Conservation (phyloP, 2,113 vertebrate species). For the Chamaetylas fuelleborni region DNA sequence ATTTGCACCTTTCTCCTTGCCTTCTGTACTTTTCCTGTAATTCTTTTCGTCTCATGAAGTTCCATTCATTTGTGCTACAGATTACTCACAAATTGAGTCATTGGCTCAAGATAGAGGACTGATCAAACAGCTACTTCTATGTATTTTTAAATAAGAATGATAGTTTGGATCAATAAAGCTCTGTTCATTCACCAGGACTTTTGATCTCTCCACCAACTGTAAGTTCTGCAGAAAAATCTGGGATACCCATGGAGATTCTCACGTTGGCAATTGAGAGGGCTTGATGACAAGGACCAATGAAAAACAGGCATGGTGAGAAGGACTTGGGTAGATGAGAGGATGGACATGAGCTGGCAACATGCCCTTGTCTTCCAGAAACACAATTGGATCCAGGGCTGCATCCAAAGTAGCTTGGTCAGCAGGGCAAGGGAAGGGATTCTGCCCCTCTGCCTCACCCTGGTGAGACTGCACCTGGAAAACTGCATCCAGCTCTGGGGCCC, state of each 20-base stretch:
- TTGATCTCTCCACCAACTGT: not conserved
- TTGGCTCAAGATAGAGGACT: not conserved
- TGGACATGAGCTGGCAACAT: fast-evolving
- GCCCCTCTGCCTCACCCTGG: not conserved
- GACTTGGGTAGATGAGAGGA: not conserved
- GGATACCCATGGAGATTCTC: not conserved
- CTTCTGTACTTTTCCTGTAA: not conserved
- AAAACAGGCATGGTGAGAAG: not conserved
- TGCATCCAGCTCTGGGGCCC: not conserved
- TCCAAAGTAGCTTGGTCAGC: fast-evolving
- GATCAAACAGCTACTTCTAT: not conserved
- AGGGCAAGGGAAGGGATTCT: not conserved
- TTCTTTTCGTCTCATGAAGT: not conserved
- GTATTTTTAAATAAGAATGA: not conserved
- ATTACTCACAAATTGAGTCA: not conserved
- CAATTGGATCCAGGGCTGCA: not conserved
- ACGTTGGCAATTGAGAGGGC: not conserved
- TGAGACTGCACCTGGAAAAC: not conserved
- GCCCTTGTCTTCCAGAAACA: not conserved
- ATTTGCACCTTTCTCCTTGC: not conserved
- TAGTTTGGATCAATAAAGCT: not conserved
- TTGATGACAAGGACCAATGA: not conserved
- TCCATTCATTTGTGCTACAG: not conserved
- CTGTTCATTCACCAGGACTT: not conserved
- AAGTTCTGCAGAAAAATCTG: not conserved